Evolutionary conservation across 2,888 invertebrate species (phyloP), one percentile per base, ranked within the genome.

Genomic region (Saturnia japonica): DNA sequence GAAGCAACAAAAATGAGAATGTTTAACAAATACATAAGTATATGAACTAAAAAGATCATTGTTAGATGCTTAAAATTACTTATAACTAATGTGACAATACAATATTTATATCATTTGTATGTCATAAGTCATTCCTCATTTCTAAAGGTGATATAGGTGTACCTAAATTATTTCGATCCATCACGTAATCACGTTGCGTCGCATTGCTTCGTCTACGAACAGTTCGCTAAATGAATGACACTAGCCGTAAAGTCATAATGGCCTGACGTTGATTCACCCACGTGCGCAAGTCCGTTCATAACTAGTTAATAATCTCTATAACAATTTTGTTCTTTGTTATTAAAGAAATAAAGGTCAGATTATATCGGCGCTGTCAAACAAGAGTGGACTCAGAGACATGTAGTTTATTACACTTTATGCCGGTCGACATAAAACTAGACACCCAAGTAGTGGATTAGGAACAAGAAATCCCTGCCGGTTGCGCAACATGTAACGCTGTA

Each of bases 401-500:
- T 81, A 84, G 85, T 91, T 91, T 91, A 91, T 91, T 86, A 84
- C 86, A 82, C 81, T 87, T 88, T 87, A 88, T 89, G 84, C 84
- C 82, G 81, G 78, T 80, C 80, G 81, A 87, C 87, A 91, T 91
- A 90, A 91, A 92, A 91, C 84, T 85, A 91, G 91, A 93, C 93
- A 91, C 93, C 93, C 93, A 93, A 92, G 92, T 88, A 88, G 91
- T 87, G 84, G 91, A 92, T 91, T 89, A 90, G 81, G 84, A 85
- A 82, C 83, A 80, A 86, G 82, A 83, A 84, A 85, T 85, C 85
- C 80, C 79, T 76, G 81, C 73, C 73, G 76, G 86, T 91, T 90
- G 87, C 84, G 87, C 88, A 91, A 91, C 82, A 77, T 79, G 54
- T 77, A 77, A 77, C 75, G 84, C 78, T 73, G 79, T 89, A 86